Evolutionary conservation across 2,888 invertebrate species (phyloP).

Genomic region (Pyrochroa serraticornis): DNA sequence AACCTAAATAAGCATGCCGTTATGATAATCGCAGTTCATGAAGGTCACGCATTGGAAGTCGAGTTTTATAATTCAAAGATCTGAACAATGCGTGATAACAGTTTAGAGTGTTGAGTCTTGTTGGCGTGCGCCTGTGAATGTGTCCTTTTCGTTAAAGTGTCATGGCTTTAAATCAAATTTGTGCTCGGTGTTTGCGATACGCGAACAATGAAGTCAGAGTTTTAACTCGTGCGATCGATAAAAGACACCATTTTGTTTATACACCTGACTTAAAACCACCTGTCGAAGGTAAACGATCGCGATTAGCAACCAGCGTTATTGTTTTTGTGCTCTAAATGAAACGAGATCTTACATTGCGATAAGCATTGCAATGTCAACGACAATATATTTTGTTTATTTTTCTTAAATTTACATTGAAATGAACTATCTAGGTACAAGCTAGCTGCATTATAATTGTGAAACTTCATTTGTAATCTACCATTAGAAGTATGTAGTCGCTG

Average conservation of each 20-base stretch:
- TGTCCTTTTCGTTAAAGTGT: background rate
- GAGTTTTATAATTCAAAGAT: background rate
- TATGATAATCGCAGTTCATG: conserved; percentile 24
- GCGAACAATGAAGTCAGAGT: conserved; percentile 37
- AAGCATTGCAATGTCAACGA: conserved; percentile 10
- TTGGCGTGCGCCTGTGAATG: conserved; percentile 7
- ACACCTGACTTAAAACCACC: conserved; percentile 63
- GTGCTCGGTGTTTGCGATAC: conserved; percentile 37
- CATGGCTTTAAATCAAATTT: conserved; percentile 47
- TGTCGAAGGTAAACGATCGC: conserved; percentile 57
- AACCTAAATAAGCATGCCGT: conserved; percentile 10
- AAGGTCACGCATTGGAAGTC: conserved; percentile 14
- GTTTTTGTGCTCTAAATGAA: no score
- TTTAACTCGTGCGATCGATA: conserved; percentile 38
- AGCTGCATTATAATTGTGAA: no score
- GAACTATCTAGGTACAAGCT: no score
- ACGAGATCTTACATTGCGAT: conserved; percentile 4
- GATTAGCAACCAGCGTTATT: no score
- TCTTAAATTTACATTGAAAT: background rate
- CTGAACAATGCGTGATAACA: conserved; percentile 17
- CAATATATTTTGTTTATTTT: conserved; percentile 8
- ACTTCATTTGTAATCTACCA: no score
- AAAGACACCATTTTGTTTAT: conserved; percentile 65
- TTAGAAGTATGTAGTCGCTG: no score
- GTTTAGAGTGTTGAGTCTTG: conserved; percentile 8